A percentile compares a stretch with the other conserved stretches of the same genome.
Conservation (phyloP, 2,797 vertebrate species). For the Enteromius afrohamiltoni region DNA sequence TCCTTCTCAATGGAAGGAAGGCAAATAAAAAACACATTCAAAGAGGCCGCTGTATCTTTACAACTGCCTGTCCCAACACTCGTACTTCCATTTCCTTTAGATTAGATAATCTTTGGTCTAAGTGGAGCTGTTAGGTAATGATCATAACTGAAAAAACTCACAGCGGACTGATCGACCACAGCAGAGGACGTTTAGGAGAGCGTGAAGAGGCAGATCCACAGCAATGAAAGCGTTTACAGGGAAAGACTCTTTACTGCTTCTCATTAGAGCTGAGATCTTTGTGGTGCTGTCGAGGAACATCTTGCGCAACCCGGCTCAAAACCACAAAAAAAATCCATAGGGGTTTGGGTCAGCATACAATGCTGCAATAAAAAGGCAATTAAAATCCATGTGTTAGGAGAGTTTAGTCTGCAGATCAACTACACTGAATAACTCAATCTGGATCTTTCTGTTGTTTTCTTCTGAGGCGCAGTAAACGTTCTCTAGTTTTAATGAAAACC, state of each 20-base stretch:
- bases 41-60: conserved; percentile 20
- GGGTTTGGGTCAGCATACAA: conserved; percentile 1
- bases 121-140: conserved; percentile 20
- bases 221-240: not conserved
- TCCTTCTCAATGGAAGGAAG: not conserved
- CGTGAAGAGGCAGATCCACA: not conserved
- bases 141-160: not conserved
- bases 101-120: conserved; percentile 29
- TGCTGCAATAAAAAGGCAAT: conserved; percentile 27
- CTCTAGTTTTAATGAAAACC: not conserved
- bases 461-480: not conserved
- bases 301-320: conserved; percentile 13
- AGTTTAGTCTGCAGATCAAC: conserved; percentile 8
- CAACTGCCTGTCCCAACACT: conserved; percentile 1
- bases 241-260: conserved; percentile 37
- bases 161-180: not conserved
- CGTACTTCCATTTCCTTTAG: conserved; percentile 34
- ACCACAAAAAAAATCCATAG: not conserved
- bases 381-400: conserved; percentile 5
- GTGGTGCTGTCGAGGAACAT: conserved; percentile 36
- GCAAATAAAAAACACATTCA: not conserved
- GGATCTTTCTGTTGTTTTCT: conserved; percentile 27
- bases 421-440: not conserved
- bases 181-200: not conserved
- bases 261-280: conserved; percentile 35